Evolutionary conservation across 2,888 invertebrate genomes (phyloP).

Genomic region (Noctua comes): DNA sequence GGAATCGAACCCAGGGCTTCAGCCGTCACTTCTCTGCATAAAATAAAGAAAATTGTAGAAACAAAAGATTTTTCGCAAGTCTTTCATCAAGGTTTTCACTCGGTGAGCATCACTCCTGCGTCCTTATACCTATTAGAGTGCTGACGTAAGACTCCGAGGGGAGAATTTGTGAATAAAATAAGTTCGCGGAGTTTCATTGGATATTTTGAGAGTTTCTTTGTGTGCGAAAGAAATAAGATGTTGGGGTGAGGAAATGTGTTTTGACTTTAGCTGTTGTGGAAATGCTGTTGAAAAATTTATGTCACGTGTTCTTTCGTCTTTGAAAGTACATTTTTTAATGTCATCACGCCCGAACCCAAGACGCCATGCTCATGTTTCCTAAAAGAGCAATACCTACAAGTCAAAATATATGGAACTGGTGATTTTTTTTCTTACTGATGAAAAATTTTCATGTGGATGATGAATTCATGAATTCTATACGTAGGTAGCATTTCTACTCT

Average conservation of each 20-base stretch:
- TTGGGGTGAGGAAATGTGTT: background rate
- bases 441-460: no score
- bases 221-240: slow-evolving; percentile 24
- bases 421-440: no score
- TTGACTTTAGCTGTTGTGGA: background rate
- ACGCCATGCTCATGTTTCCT: no score
- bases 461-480: no score
- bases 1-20: no score
- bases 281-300: background rate
- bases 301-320: slow-evolving; percentile 9
- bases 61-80: background rate
- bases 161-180: slow-evolving; percentile 27
- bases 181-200: slow-evolving; percentile 37
- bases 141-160: slow-evolving; percentile 17
- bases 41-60: background rate
- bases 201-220: slow-evolving; percentile 30
- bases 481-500: no score
- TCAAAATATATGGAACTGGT: no score
- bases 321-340: background rate
- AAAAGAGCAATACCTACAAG: no score
- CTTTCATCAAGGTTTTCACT: slow-evolving; percentile 8
- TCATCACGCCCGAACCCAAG: no score
- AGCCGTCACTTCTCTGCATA: background rate
- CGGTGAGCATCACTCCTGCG: background rate
- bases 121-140: slow-evolving; percentile 5